Percentiles rank a stretch among this genome's conserved stretches.
Conservation (phyloP, 1,140 invertebrate species). For the Heliothis virescens region DNA sequence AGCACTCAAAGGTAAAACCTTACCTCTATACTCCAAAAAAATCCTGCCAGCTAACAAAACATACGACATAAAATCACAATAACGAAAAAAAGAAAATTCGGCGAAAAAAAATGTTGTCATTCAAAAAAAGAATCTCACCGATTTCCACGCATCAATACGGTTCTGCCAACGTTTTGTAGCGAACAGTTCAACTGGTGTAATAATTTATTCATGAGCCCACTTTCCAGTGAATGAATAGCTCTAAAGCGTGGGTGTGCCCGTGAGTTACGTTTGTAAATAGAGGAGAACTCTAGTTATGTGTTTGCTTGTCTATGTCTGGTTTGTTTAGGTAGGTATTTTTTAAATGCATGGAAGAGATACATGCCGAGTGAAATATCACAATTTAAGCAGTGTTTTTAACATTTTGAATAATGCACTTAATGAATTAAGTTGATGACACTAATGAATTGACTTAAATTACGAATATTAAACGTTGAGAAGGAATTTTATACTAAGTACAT, state of each 20-base stretch:
- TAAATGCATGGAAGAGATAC: no score
- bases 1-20: not conserved
- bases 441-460: not conserved
- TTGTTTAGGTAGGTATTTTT: not conserved
- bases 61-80: not conserved
- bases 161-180: constrained; percentile 38
- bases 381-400: no score
- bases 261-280: constrained; percentile 45
- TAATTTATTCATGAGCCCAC: constrained; percentile 55
- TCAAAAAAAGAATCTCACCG: constrained; percentile 42
- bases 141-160: constrained; percentile 35
- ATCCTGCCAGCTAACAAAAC: constrained; percentile 2
- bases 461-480: no score
- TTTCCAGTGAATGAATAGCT: constrained; percentile 53
- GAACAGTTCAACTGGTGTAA: constrained; percentile 46
- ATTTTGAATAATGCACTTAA: no score
- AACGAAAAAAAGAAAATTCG: not conserved
- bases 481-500: no score
- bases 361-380: no score
- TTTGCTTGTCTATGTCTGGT: not conserved
- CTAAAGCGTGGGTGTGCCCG: constrained; percentile 42
- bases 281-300: constrained; percentile 40
- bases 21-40: not conserved
- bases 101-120: constrained; percentile 4
- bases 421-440: not conserved